These are phyloP conservation scores for Sipha flava DNA, from an alignment of 1,140 invertebrate genomes.

Conservation along the genomic window DNA sequence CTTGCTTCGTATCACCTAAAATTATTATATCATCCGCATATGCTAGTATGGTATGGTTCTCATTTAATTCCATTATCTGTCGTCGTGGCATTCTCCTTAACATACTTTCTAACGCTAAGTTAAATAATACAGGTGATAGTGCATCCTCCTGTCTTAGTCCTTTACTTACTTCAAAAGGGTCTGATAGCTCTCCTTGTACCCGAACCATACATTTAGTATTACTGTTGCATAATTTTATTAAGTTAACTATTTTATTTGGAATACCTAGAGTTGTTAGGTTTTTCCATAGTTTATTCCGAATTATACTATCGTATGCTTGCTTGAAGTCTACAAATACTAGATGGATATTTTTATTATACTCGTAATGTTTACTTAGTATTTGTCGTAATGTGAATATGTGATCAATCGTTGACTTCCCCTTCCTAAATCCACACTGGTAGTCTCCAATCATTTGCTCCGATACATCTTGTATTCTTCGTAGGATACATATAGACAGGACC, in stretches of 20 bases:
- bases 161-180: background rate
- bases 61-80: background rate
- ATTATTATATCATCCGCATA: too few species aligned
- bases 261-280: background rate
- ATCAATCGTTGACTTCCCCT: too few species aligned
- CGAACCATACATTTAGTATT: background rate
- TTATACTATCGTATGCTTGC: too few species aligned
- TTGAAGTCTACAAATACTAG: too few species aligned
- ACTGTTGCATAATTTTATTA: background rate
- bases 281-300: background rate
- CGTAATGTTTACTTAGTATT: too few species aligned
- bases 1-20: background rate
- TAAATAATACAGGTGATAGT: too few species aligned
- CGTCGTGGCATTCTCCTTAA: background rate
- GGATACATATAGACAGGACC: too few species aligned
- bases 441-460: too few species aligned
- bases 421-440: too few species aligned
- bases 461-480: too few species aligned
- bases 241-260: background rate
- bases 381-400: too few species aligned
- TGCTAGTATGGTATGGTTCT: background rate
- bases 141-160: background rate
- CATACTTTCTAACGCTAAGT: background rate
- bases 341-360: too few species aligned
- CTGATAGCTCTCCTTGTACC: background rate